These are phyloP conservation scores for Coptotermes formosanus DNA, from an alignment of 1,140 invertebrate species.

Conservation along the genomic window DNA sequence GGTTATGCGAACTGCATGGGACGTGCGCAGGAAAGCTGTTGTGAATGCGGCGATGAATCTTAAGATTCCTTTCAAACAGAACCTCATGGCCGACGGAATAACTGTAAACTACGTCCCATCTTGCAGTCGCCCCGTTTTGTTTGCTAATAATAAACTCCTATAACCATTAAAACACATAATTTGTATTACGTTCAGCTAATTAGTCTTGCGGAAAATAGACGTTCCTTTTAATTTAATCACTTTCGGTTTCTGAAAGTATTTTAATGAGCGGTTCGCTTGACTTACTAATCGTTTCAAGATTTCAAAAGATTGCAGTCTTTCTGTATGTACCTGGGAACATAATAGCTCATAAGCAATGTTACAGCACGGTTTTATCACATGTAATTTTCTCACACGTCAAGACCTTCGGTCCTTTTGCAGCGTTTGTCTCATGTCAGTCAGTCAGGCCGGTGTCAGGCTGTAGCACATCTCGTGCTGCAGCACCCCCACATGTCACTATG, in stretches of 20 bases:
- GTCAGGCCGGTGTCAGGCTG: not conserved
- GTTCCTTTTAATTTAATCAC: not conserved
- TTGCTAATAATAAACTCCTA: too few species aligned
- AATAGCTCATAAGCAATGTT: not conserved
- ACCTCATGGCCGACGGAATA: too few species aligned
- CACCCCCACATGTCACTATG: not conserved
- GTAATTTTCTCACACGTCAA: not conserved
- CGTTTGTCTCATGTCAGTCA: constrained; percentile 1
- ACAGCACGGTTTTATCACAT: not conserved
- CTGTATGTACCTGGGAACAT: not conserved
- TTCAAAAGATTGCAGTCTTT: not conserved
- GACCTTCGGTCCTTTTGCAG: not conserved
- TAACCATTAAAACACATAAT: too few species aligned
- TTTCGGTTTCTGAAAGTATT: not conserved
- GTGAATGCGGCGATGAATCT: too few species aligned
- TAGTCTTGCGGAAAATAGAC: not conserved
- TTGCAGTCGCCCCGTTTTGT: too few species aligned
- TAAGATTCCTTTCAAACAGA: too few species aligned
- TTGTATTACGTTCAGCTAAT: too few species aligned
- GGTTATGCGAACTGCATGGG: too few species aligned
- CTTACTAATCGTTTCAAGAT: not conserved
- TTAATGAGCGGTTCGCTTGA: not conserved
- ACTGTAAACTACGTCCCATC: too few species aligned
- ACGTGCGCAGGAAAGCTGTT: too few species aligned
- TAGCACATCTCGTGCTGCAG: not conserved